Evolutionary conservation across 2,113 vertebrate genomes (phyloP).

Genomic region (Xenopus borealis): DNA sequence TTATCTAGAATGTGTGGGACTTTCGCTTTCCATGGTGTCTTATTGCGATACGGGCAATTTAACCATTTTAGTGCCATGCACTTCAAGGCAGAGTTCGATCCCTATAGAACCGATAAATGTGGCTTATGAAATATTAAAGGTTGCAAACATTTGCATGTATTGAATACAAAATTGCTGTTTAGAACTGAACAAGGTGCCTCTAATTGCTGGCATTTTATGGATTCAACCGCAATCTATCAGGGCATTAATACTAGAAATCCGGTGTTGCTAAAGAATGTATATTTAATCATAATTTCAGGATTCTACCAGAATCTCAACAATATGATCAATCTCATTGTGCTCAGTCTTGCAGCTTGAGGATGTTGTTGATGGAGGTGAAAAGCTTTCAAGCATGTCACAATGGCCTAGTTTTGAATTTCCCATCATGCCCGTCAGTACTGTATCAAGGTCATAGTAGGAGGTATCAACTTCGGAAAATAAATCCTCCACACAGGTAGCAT

Average conservation of each 20-base stretch:
- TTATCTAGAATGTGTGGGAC: too few species aligned
- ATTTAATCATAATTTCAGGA: constrained; percentile 67
- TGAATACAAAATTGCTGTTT: too few species aligned
- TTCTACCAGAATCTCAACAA: constrained; percentile 95
- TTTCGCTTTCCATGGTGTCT: too few species aligned
- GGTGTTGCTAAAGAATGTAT: not conserved
- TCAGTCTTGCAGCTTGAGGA: constrained; percentile 84
- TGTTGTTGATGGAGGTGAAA: constrained; percentile 68
- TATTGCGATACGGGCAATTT: too few species aligned
- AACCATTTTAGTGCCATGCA: too few species aligned
- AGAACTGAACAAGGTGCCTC: too few species aligned
- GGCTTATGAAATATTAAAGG: too few species aligned
- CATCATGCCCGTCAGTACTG: constrained; percentile 91
- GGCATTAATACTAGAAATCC: not conserved
- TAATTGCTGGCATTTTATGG: too few species aligned
- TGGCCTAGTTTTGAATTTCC: constrained; percentile 76
- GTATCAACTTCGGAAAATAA: constrained; percentile 89
- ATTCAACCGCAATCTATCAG: too few species aligned
- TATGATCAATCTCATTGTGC: constrained; percentile 93
- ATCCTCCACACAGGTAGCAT: constrained; percentile 78
- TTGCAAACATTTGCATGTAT: too few species aligned
- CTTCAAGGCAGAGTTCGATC: too few species aligned
- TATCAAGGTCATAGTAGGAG: constrained; percentile 91
- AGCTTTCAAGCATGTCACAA: constrained; percentile 81
- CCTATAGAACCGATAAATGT: too few species aligned